phyloP scores from a whole-genome alignment of 1,140 invertebrate species.

The Eriocheir sinensis region DNA sequence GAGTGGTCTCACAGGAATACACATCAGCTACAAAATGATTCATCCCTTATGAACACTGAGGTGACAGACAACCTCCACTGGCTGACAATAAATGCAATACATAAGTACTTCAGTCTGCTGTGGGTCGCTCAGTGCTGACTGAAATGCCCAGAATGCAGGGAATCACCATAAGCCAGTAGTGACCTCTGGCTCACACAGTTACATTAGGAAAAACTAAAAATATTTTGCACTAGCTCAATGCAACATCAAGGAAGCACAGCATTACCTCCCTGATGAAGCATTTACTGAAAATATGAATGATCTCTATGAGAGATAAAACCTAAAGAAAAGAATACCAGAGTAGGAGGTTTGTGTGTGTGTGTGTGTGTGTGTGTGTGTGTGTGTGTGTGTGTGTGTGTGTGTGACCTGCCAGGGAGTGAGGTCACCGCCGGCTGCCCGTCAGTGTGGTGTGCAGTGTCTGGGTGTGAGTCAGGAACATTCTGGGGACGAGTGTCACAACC shows the following conservation, averaged over 20 bases:
- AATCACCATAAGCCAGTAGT: constrained; percentile 20
- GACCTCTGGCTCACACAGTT: constrained; percentile 30
- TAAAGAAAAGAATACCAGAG: constrained; percentile 49
- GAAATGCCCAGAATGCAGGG: constrained; percentile 4
- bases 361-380: background rate
- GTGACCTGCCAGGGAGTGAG: constrained; percentile 53
- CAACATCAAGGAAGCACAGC: constrained; percentile 58
- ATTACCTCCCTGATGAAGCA: constrained; percentile 58
- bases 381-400: constrained; percentile 41
- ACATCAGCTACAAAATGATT: constrained; percentile 34
- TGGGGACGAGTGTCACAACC: constrained; percentile 46
- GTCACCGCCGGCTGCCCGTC: constrained; percentile 47
- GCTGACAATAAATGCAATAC: constrained; percentile 52
- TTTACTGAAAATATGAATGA: constrained; percentile 58
- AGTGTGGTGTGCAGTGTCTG: background rate
- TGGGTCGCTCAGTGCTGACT: background rate
- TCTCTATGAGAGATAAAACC: constrained; percentile 75
- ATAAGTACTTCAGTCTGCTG: constrained; percentile 14
- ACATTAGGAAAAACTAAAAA: constrained; percentile 57
- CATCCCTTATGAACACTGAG: constrained; percentile 36
- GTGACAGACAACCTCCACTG: constrained; percentile 41
- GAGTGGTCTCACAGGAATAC: constrained; percentile 14
- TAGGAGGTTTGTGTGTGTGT: background rate
- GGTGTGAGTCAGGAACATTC: background rate
- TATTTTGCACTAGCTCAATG: constrained; percentile 70